Evolutionary conservation across 1,140 invertebrate genomes (phyloP).

Genomic region (Cryptotermes secundus): DNA sequence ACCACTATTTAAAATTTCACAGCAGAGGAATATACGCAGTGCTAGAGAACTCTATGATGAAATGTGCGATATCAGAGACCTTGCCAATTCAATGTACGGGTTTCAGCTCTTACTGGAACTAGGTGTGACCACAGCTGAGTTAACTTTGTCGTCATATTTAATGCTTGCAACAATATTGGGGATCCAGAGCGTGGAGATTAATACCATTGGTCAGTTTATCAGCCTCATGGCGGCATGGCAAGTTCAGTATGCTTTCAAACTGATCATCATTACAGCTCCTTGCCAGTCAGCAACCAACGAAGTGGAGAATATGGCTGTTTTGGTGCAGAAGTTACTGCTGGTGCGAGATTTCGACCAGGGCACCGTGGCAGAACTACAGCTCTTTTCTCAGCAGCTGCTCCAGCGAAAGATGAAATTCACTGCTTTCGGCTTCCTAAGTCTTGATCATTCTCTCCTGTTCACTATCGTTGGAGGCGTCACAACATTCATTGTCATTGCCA

Average conservation of each 20-base stretch:
- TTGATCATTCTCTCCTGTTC: neutral
- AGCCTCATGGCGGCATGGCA: neutral
- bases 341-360: neutral
- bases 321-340: slow-evolving; percentile 17
- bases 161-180: neutral
- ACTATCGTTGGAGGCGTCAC: slow-evolving; percentile 7
- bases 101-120: neutral
- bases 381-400: neutral
- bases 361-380: neutral
- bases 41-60: neutral
- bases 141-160: neutral
- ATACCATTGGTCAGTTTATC: neutral
- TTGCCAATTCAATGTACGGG: neutral
- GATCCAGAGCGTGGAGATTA: neutral
- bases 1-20: neutral
- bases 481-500: neutral
- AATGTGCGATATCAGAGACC: neutral
- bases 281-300: neutral
- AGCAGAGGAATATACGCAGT: neutral
- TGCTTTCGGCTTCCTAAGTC: neutral
- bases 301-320: neutral
- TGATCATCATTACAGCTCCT: neutral
- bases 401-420: neutral
- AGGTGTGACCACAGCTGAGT: neutral
- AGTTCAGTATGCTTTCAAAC: neutral